Percentiles rank a stretch among this genome's conserved stretches.
Conservation (phyloP, 2,888 invertebrate genomes). For the Congeria kusceri region DNA sequence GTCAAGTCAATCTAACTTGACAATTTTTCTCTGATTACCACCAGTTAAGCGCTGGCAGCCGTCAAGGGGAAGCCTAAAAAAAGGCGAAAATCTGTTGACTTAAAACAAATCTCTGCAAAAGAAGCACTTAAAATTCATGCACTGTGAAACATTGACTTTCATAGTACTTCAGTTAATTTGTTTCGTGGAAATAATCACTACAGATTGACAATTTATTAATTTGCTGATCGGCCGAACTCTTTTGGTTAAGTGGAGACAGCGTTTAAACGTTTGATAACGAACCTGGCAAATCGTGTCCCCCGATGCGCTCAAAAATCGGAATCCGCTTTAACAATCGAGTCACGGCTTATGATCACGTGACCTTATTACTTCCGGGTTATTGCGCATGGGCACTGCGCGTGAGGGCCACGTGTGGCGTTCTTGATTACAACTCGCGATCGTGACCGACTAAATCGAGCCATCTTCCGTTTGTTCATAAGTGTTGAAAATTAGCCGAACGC, state of each 20-base stretch:
- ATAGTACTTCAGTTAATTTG: conserved; percentile 55
- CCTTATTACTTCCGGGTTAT: conserved; percentile 60
- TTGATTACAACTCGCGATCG: conserved; percentile 61
- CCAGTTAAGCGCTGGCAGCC: too few species aligned
- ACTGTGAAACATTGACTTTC: conserved; percentile 40
- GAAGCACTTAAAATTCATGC: conserved; percentile 27
- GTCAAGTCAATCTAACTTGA: background rate
- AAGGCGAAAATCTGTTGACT: conserved; percentile 1
- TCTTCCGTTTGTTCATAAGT: conserved; percentile 62
- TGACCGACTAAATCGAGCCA: conserved; percentile 60
- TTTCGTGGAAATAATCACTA: conserved; percentile 39
- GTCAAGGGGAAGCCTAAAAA: background rate
- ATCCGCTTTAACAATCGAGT: conserved; percentile 19
- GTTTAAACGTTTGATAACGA: conserved; percentile 39
- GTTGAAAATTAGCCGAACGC: conserved; percentile 60
- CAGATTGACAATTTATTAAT: conserved; percentile 53
- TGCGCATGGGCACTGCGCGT: conserved; percentile 61
- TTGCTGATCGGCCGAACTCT: conserved; percentile 35
- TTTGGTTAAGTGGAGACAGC: conserved; percentile 29
- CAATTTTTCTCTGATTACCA: background rate
- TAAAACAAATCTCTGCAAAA: conserved; percentile 1
- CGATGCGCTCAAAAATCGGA: conserved; percentile 27
- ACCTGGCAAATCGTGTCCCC: conserved; percentile 3
- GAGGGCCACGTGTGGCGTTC: conserved; percentile 65
- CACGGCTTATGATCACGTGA: conserved; percentile 60